Evolutionary conservation across 2,888 invertebrate genomes (phyloP).

Genomic region (Scelioninae gen. 1): DNA sequence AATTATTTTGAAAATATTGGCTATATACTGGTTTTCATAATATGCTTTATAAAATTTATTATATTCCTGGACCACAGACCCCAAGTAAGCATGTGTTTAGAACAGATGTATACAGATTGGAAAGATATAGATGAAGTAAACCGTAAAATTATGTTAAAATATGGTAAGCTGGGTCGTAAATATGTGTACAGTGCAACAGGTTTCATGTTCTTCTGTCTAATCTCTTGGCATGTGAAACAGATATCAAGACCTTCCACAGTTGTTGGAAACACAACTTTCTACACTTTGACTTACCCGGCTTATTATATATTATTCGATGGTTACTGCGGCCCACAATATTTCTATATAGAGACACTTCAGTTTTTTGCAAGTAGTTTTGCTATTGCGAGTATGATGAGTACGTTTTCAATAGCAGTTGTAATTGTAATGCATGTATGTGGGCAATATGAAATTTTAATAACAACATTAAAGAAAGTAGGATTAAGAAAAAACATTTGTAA

Average conservation of each 20-base stretch:
- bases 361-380: slow-evolving; percentile 8
- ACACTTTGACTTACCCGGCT: slow-evolving; percentile 17
- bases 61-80: slow-evolving; percentile 7
- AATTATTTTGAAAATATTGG: slow-evolving; percentile 30
- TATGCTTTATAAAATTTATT: slow-evolving; percentile 20
- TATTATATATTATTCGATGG: slow-evolving; percentile 24
- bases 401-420: slow-evolving; percentile 9
- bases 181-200: neutral
- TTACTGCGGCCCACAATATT: slow-evolving; percentile 18
- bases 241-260: neutral
- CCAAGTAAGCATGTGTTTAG: slow-evolving; percentile 15
- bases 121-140: slow-evolving; percentile 4
- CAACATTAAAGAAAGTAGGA: neutral
- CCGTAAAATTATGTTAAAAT: slow-evolving; percentile 36
- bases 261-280: slow-evolving; percentile 13
- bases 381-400: slow-evolving; percentile 17
- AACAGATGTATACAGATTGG: slow-evolving; percentile 31
- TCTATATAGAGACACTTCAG: slow-evolving; percentile 1
- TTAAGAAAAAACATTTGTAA: neutral
- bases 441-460: slow-evolving; percentile 42
- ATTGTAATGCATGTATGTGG: slow-evolving; percentile 44
- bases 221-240: slow-evolving; percentile 30
- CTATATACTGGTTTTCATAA: slow-evolving; percentile 3
- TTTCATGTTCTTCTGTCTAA: slow-evolving; percentile 19
- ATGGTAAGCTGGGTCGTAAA: slow-evolving; percentile 18